Evolutionary conservation across 1,140 invertebrate genomes (phyloP).

Genomic region (Pachypeltis micranthus): DNA sequence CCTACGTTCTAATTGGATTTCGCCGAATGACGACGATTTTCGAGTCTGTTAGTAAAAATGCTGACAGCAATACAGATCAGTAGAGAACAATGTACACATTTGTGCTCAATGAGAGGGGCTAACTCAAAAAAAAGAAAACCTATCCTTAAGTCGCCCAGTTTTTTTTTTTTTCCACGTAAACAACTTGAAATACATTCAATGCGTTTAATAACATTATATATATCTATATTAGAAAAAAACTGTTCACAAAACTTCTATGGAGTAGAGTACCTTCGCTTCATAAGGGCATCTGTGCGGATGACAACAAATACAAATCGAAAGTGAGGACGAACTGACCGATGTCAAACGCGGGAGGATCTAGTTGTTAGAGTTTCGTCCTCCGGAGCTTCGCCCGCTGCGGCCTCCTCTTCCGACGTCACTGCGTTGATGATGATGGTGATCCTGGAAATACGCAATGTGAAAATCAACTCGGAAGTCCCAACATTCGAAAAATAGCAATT

Average conservation of each 20-base stretch:
- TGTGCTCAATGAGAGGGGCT: neutral
- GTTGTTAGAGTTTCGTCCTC: neutral
- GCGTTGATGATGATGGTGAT: neutral
- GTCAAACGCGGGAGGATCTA: neutral
- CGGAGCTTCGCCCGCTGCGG: neutral
- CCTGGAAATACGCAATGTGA: neutral
- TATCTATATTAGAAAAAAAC: neutral
- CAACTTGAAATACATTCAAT: no score
- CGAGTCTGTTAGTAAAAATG: slow-evolving; percentile 2
- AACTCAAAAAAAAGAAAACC: neutral
- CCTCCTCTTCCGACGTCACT: neutral
- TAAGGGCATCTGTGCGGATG: neutral
- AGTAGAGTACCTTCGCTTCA: neutral
- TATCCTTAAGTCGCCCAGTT: no score
- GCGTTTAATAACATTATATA: no score
- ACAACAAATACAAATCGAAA: neutral
- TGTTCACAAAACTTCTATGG: neutral
- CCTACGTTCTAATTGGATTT: neutral
- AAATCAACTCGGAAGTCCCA: no score
- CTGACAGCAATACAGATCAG: slow-evolving; percentile 1
- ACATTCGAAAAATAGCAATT: neutral
- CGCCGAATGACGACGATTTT: neutral
- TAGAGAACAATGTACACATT: neutral
- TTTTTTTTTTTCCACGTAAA: no score
- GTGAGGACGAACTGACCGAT: neutral